Evolutionary conservation across 2,113 vertebrate species (phyloP).

Genomic region (Helogale parvula): DNA sequence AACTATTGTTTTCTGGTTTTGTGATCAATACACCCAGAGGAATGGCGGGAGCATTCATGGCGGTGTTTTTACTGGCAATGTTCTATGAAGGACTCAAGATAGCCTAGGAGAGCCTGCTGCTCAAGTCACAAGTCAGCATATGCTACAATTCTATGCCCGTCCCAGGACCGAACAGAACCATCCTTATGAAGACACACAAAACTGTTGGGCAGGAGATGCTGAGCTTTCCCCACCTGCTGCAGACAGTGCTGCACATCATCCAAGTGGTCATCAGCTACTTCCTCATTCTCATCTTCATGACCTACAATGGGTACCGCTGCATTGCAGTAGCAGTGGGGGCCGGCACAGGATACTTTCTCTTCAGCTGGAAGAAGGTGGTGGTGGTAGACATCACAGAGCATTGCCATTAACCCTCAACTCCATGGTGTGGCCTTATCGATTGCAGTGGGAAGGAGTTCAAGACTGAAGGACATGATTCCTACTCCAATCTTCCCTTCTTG

Average conservation of each 20-base stretch:
- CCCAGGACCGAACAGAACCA: conserved; percentile 94
- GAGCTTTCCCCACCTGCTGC: conserved; percentile 94
- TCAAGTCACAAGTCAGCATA: conserved; percentile 97
- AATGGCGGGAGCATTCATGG: conserved; percentile 96
- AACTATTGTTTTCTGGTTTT: too few species aligned
- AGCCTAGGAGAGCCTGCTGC: conserved; percentile 92
- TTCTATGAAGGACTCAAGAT: conserved; percentile 99
- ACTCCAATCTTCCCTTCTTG: conserved; percentile 57
- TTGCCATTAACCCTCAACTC: conserved; percentile 89
- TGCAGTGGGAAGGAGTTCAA: conserved; percentile 55
- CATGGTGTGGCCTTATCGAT: conserved; percentile 55
- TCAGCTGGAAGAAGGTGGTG: conserved; percentile 98
- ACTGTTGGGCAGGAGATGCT: conserved; percentile 98
- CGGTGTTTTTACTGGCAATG: conserved; percentile 94
- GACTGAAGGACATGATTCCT: conserved; percentile 59
- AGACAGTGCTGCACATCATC: conserved; percentile 94
- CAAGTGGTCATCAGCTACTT: conserved; percentile 98
- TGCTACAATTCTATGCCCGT: conserved; percentile 99
- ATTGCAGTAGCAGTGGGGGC: conserved; percentile 94
- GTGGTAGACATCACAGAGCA: conserved; percentile 99
- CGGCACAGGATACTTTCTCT: conserved; percentile 96
- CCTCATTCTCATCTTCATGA: conserved; percentile 99
- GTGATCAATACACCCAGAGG: conserved; percentile 81
- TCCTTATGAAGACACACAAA: conserved; percentile 98
- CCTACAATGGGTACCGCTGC: conserved; percentile 98